These are phyloP conservation scores for Mus spretus DNA, from an alignment of 2,797 vertebrate genomes.

Conservation along the genomic window DNA sequence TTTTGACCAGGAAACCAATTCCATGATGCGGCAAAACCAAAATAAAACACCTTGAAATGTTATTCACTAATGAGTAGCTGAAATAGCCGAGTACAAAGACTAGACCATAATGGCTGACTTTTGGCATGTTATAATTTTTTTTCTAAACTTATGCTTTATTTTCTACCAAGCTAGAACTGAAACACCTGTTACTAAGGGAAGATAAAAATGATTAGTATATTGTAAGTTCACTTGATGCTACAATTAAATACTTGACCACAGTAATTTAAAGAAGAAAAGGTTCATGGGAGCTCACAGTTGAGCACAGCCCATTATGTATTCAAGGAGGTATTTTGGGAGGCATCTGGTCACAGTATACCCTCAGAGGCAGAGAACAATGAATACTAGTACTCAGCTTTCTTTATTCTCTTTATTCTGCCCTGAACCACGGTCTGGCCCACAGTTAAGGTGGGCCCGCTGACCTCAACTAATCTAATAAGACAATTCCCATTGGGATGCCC, in stretches of 20 bases:
- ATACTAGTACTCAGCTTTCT: neutral
- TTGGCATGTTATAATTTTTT: neutral
- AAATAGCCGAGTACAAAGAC: neutral
- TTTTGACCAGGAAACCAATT: neutral
- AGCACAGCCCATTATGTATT: neutral
- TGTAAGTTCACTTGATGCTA: neutral
- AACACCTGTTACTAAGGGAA: neutral
- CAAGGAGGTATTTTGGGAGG: neutral
- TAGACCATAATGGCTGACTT: neutral
- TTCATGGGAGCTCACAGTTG: neutral
- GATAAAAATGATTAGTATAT: neutral
- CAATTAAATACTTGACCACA: neutral
- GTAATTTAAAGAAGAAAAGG: neutral
- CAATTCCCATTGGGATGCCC: neutral
- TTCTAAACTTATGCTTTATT: neutral
- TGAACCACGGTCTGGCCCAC: neutral
- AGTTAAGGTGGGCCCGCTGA: neutral
- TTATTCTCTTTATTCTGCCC: neutral
- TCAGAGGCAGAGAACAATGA: neutral
- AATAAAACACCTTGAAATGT: neutral
- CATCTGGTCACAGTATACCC: neutral
- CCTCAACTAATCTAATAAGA: neutral
- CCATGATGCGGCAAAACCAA: neutral
- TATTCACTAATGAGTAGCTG: neutral
- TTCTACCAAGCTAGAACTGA: neutral